Evolutionary conservation across 2,113 vertebrate species (phyloP).

Genomic region (Tyrannus savana): DNA sequence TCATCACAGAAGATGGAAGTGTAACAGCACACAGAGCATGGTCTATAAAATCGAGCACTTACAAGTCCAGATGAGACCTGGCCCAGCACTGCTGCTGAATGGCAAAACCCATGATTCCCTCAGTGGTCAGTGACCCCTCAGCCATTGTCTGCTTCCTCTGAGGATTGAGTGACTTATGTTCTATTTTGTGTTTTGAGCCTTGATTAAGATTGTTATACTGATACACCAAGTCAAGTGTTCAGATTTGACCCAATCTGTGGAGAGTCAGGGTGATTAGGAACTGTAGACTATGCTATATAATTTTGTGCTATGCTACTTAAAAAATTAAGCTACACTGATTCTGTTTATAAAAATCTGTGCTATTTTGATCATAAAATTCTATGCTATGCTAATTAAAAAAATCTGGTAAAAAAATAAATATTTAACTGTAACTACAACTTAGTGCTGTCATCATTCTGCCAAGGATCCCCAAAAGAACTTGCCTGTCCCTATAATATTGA

Average conservation of each 20-base stretch:
- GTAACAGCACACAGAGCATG: rapidly evolving
- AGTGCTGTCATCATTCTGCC: background rate
- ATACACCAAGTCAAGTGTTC: background rate
- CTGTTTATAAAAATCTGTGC: background rate
- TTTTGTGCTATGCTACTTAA: rapidly evolving
- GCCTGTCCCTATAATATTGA: rapidly evolving
- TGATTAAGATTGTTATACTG: background rate
- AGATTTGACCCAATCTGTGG: background rate
- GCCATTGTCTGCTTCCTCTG: rapidly evolving
- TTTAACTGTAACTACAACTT: background rate
- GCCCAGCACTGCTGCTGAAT: background rate
- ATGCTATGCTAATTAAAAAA: background rate
- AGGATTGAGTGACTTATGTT: background rate
- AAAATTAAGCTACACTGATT: background rate
- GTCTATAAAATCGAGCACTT: background rate
- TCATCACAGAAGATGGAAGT: background rate
- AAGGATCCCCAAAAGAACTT: background rate
- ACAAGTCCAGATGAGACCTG: background rate
- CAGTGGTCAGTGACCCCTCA: background rate
- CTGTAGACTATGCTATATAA: background rate
- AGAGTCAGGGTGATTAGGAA: background rate
- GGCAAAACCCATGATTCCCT: background rate
- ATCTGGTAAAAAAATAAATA: background rate
- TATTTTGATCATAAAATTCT: background rate
- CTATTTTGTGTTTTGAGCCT: background rate